phyloP scores from a whole-genome alignment of 1,140 invertebrate genomes.

The Campoletis sonorensis region DNA sequence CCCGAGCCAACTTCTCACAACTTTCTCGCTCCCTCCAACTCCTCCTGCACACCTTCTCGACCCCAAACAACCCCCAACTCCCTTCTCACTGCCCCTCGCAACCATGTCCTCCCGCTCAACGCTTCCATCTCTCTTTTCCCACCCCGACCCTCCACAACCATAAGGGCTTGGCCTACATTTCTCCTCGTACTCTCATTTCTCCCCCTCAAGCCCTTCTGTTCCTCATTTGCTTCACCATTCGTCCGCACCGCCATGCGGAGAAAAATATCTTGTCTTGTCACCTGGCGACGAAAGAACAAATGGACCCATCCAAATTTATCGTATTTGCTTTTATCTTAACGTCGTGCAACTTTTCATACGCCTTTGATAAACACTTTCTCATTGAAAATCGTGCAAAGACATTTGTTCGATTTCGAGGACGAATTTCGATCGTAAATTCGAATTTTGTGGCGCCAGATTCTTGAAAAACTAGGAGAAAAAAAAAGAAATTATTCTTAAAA shows the following conservation, averaged over 20 bases:
- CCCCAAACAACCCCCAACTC: too few species aligned
- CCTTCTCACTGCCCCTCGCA: background rate
- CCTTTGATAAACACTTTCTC: too few species aligned
- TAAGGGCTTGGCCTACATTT: background rate
- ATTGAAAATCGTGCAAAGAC: too few species aligned
- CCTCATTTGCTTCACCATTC: background rate
- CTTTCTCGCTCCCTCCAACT: too few species aligned
- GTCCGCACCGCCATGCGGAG: background rate
- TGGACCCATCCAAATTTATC: background rate
- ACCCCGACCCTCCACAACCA: background rate
- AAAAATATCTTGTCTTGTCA: background rate
- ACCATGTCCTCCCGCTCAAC: constrained; percentile 36
- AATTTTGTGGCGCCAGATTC: too few species aligned
- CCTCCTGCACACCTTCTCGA: too few species aligned
- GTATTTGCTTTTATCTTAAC: background rate
- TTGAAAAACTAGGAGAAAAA: too few species aligned
- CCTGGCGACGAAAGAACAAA: constrained; percentile 17
- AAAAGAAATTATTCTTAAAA: too few species aligned
- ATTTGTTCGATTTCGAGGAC: too few species aligned
- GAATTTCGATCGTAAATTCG: too few species aligned
- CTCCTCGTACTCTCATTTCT: background rate
- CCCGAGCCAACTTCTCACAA: too few species aligned
- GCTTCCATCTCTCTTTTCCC: background rate
- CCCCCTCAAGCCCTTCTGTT: background rate
- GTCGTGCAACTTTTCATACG: too few species aligned